Percentiles rank a stretch among this genome's conserved stretches.
Conservation (phyloP, 2,888 invertebrate species). For the Ecliptopera silaceata region DNA sequence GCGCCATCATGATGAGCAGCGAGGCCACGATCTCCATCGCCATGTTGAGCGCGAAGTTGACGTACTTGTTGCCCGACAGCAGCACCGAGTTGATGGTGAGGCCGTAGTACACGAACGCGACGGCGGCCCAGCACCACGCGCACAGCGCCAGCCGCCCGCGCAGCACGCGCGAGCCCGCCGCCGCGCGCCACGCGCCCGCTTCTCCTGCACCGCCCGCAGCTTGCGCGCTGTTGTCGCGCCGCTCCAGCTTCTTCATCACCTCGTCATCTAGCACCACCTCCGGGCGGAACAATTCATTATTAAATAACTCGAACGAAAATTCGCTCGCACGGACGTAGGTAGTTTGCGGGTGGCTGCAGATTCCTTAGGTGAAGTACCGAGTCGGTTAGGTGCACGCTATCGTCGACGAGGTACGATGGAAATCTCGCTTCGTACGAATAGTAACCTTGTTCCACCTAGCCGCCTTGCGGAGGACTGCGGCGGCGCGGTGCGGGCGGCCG, state of each 20-base stretch:
- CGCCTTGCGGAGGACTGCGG: slow-evolving; percentile 82
- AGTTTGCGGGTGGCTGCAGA: too few species aligned
- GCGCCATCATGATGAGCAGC: slow-evolving; percentile 71
- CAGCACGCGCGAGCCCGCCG: slow-evolving; percentile 59
- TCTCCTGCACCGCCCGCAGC: slow-evolving; percentile 23
- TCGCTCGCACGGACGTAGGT: too few species aligned
- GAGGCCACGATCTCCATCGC: slow-evolving; percentile 76
- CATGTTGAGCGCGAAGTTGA: slow-evolving; percentile 85
- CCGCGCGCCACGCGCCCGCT: slow-evolving; percentile 52
- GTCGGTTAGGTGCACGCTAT: too few species aligned
- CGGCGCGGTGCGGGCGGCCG: slow-evolving; percentile 81
- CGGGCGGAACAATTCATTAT: not conserved
- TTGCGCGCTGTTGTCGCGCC: slow-evolving; percentile 29
- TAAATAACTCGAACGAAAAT: not conserved
- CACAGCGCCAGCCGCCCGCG: slow-evolving; percentile 57
- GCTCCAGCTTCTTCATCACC: slow-evolving; percentile 48
- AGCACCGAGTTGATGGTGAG: slow-evolving; percentile 89
- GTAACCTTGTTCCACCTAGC: slow-evolving; percentile 84
- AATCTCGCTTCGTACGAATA: too few species aligned
- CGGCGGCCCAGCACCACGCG: slow-evolving; percentile 87
- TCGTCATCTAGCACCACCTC: slow-evolving; percentile 61
- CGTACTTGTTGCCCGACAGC: slow-evolving; percentile 87
- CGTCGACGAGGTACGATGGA: too few species aligned
- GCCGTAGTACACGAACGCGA: slow-evolving; percentile 90
- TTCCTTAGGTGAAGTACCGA: too few species aligned